Conservation (phyloP, 2,797 vertebrate species). For the Geotria australis region DNA sequence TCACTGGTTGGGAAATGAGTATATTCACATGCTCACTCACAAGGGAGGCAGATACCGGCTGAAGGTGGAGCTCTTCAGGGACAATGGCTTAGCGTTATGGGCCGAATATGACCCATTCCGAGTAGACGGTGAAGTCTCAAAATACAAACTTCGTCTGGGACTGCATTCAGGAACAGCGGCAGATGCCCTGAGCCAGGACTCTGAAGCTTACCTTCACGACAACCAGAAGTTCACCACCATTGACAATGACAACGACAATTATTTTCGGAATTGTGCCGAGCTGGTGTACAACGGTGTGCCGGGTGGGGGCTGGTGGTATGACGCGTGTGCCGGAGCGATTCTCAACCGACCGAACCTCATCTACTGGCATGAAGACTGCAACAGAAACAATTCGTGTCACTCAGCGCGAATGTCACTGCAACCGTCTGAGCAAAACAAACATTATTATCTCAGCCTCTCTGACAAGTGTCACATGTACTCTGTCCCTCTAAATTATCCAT, state of each 20-base stretch:
- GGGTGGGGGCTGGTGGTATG: constrained; percentile 42
- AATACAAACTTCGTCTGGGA: constrained; percentile 30
- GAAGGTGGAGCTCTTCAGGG: constrained; percentile 33
- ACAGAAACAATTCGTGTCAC: constrained; percentile 28
- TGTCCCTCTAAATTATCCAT: no score
- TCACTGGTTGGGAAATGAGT: constrained; percentile 50
- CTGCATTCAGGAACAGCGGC: constrained; percentile 28
- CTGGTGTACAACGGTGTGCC: constrained; percentile 29
- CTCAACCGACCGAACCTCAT: constrained; percentile 39
- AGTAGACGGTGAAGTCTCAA: constrained; percentile 24
- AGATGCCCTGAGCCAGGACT: constrained; percentile 36
- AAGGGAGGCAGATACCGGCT: constrained; percentile 19
- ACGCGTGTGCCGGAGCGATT: constrained; percentile 34
- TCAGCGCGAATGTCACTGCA: constrained; percentile 47
- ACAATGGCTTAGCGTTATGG: constrained; percentile 19
- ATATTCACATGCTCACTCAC: constrained; percentile 24
- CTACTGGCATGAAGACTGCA: constrained; percentile 50
- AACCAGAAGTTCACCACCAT: constrained; percentile 52
- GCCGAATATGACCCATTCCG: constrained; percentile 29
- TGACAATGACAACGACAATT: constrained; percentile 44
- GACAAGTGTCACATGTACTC: no score
- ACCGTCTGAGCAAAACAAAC: no score
- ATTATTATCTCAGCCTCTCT: no score
- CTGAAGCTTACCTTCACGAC: constrained; percentile 49
- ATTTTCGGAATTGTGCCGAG: constrained; percentile 36